Percentiles rank a stretch among this genome's conserved stretches.
Conservation (phyloP, 2,113 vertebrate species). For the Eonycteris spelaea region DNA sequence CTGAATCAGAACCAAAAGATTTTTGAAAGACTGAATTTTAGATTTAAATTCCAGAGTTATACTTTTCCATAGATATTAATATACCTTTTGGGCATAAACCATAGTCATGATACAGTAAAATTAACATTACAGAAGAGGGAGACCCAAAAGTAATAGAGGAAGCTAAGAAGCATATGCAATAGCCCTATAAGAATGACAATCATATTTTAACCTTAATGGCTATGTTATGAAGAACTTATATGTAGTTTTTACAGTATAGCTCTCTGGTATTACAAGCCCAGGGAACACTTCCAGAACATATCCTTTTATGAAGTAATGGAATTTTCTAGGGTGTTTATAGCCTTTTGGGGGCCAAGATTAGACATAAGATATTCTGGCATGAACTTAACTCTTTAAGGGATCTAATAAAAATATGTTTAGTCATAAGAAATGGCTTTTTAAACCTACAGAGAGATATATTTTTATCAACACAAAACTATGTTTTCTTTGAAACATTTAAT, state of each 20-base stretch:
- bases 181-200: background rate
- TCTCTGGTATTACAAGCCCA: background rate
- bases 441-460: background rate
- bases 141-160: background rate
- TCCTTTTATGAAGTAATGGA: constrained; percentile 36
- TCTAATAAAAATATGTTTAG: constrained; percentile 11
- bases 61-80: background rate
- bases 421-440: background rate
- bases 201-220: background rate
- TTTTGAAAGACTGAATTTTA: constrained; percentile 25
- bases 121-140: background rate
- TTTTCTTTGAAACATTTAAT: background rate
- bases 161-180: background rate
- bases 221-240: background rate
- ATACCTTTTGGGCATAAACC: background rate
- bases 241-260: background rate
- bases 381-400: constrained; percentile 5
- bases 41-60: background rate
- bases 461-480: background rate
- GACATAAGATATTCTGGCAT: background rate
- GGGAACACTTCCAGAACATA: background rate
- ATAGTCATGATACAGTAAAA: background rate
- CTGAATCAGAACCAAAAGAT: constrained; percentile 11
- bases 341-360: background rate
- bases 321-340: background rate